Percentiles rank a stretch among this genome's conserved stretches.
Conservation (phyloP, 2,113 vertebrate genomes). For the Chamaea fasciata region DNA sequence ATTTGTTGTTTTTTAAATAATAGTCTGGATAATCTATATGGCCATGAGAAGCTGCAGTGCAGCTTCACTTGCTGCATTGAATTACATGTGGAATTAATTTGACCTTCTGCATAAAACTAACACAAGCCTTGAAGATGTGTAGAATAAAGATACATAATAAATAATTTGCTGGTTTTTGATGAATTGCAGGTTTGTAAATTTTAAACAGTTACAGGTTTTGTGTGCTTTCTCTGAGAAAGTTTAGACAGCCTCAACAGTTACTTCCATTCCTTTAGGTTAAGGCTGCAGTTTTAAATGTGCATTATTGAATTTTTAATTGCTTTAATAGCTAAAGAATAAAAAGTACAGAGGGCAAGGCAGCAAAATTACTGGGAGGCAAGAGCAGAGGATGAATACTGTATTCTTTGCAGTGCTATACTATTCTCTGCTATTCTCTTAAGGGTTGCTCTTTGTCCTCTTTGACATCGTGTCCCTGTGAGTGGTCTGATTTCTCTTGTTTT, state of each 20-base stretch:
- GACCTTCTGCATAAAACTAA: background rate
- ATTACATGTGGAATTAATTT: conserved; percentile 22
- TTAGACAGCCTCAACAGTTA: background rate
- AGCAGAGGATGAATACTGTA: conserved; percentile 22
- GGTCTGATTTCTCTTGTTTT: background rate
- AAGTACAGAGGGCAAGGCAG: conserved; percentile 1
- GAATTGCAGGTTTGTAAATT: background rate
- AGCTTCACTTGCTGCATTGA: conserved; percentile 14
- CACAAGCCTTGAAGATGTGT: background rate
- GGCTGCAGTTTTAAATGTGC: background rate
- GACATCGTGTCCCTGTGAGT: background rate
- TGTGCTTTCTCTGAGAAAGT: conserved; percentile 5
- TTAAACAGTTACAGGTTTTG: background rate
- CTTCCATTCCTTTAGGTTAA: conserved; percentile 20
- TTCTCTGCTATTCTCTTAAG: background rate
- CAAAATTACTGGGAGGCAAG: conserved; percentile 17
- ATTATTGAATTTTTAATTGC: conserved; percentile 38
- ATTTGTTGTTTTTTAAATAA: conserved; percentile 58
- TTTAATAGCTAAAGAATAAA: conserved; percentile 28
- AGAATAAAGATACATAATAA: conserved; percentile 26
- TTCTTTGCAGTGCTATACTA: background rate
- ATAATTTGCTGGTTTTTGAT: conserved; percentile 25
- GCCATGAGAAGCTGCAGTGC: background rate
- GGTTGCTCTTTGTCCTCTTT: background rate
- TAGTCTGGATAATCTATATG: conserved; percentile 23